Base-by-base conservation (phyloP, 1,140 invertebrate genomes). In the Aphelenchoides besseyi region DNA sequence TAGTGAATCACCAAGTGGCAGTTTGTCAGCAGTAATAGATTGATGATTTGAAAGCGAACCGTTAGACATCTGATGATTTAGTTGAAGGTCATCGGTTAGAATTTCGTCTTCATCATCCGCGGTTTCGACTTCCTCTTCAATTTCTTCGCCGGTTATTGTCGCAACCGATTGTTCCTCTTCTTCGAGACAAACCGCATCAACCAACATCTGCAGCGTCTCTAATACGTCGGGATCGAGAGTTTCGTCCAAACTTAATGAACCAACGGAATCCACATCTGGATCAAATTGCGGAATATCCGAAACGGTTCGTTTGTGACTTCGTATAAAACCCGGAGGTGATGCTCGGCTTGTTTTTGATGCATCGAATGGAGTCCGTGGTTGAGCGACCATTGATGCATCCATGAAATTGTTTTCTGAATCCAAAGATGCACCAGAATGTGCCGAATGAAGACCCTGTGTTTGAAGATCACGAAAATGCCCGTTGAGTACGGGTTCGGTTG, bases 231-330 rank as follows among this genome's bases (percentile, higher is more conserved):
- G 72, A 66, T 84, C 77, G 23, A 75, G 26, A 36, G 37, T 53
- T 9, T 29, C 26, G 35, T 78, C 78, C 23, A 78, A 23, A 12
- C 64, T 75, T 2, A 80, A 30, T 33, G 62, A 69, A 32, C 64
- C 78, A 28, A 81, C 29, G 33, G 81, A 76, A 36, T 81, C 79
- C 2, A 68, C 78, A 53, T 79, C 78, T 37, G 76, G 74, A 57
- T 80, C 79, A 72, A 80, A 80, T 30, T 80, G 78, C n/a, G 79
- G 79, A 72, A 80, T 83, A 36, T 83, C 79, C 8, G 74, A 77
- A 28, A 80, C 53, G 26, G 76, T 80, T 52, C 78, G 55, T 33
- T 59, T 59, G 5, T 59, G 55, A 5, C 55, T 59, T 28, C 18
- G 5, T 28, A 59, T 33, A 33, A 59, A 59, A 23, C 26, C 55